Base-by-base conservation (phyloP, 2,888 invertebrate genomes). In the Anarsia innoxiella region DNA sequence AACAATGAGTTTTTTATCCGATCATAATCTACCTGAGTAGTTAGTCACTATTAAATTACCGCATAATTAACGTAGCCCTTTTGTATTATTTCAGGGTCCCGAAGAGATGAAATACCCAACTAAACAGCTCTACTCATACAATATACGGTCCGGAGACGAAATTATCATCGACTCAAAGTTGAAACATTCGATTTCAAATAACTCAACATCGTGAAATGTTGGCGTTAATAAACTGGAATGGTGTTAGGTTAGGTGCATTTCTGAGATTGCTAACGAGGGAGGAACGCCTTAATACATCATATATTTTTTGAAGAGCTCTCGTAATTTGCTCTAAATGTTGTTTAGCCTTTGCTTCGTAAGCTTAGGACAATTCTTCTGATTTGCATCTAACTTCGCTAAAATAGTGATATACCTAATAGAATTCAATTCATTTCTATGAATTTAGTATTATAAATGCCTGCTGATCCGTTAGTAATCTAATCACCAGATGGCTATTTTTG, bases 61-160 rank as follows among this genome's bases (percentile, higher is more conserved):
- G 19, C 8, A n/a, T n/a, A n/a, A n/a, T n/a, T n/a, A n/a, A n/a
- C n/a, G n/a, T n/a, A n/a, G n/a, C 3, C 8, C 8, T 19, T 19
- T 19, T 19, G 19, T 19, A 8, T 5, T 8, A 19, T 73, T 73
- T 42, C 76, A 83, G 74, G 94, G 94, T 12, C 93, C 95, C 1
- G 96, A 96, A 69, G 94, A 94, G 71, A 94, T 97, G 93, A 90
- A 90, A 53, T 95, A 90, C 59, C 94, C 95, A 1, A 92, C 92
- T 55, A 95, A 96, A 66, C 93, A 93, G 69, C 87, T 97, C 12
- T 96, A 96, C 73, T 94, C 95, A 42, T 96, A 96, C 79, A 95
- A 95, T 75, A 93, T 96, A 44, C 87, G 91, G 48, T 91, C 93
- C 41, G 96, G 95, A 8, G 96, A 96, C 73, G 95, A 95, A 74